Base-by-base conservation (phyloP, 2,113 vertebrate species). In the Phylloscopus trochilus region DNA sequence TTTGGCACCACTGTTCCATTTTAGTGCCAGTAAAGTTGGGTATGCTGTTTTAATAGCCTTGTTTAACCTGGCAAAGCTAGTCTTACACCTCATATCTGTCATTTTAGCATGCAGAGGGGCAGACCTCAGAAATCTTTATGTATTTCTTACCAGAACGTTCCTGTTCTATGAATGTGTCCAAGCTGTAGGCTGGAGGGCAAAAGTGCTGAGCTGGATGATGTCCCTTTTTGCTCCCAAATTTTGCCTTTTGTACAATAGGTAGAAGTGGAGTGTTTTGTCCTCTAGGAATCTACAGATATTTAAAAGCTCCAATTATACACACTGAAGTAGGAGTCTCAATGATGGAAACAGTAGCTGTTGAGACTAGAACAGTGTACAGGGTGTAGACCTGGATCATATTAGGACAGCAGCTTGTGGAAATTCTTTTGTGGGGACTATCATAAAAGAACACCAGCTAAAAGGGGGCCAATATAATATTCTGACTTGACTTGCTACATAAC, bases 21-120 rank as follows among this genome's bases (percentile, higher is more conserved):
- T 95, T 91, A 93, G 73, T 97, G 96, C 96, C 97, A 96, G 82
- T 93, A 93, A 97, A 97, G 87, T 79, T 90, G 91, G 89, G 88
- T 93, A 95, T 90, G 79, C 73, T 94, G 66, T 89, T 97, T 97
- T 97, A 95, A 90, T 95, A 96, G 91, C 78, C 76, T 77, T 87
- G 80, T 96, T 96, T 96, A 97, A 96, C 91, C 95, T 97, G 96
- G 96, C 67, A 58, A 96, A 87, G 84, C 80, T 95, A 91, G 90
- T 66, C 83, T 97, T 96, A 79, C 89, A 97, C 94, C 93, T 97
- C 70, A 46, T 94, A 93, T 97, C 93, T 96, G 92, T 97, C 96
- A 96, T 83, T 75, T 93, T 70, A 91, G 76, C 76, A 56, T 89
- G 91, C 75, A 91, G 80, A 96, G 70, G 64, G 53, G 67, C 92